A percentile compares a stretch with the other conserved stretches of the same genome.
These are phyloP conservation scores for Lottia gigantea DNA, from an alignment of 2,888 invertebrate genomes.

Conservation along the genomic window DNA sequence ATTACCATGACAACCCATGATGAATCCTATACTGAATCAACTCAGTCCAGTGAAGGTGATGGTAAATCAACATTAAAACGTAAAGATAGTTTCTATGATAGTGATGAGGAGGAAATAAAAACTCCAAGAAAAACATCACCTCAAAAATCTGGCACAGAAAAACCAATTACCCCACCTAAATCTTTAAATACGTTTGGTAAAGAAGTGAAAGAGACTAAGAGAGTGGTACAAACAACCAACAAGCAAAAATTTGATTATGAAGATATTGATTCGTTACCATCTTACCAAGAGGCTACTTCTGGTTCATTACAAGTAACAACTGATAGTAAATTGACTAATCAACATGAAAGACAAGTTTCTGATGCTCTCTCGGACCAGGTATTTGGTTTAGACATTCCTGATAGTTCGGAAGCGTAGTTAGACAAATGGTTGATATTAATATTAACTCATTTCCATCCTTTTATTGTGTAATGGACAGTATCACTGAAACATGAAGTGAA, in stretches of 20 bases:
- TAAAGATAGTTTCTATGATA: conserved; percentile 59
- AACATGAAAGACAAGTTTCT: conserved; percentile 21
- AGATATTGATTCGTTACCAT: conserved; percentile 41
- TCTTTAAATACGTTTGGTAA: not conserved
- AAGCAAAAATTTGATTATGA: conserved; percentile 37
- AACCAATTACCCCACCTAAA: not conserved
- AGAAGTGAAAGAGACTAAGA: not conserved
- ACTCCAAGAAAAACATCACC: conserved; percentile 26
- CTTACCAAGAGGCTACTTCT: conserved; percentile 47
- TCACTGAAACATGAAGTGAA: conserved; percentile 9
- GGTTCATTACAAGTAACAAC: conserved; percentile 29
- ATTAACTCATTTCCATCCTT: not conserved
- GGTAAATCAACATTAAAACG: conserved; percentile 26
- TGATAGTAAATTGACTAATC: conserved; percentile 12
- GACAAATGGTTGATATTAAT: too few species aligned
- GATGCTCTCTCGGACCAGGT: conserved; percentile 46
- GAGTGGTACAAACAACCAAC: not conserved
- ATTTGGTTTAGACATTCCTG: conserved; percentile 18
- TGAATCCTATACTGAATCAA: not conserved
- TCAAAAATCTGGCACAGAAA: conserved; percentile 10
- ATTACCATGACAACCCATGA: conserved; percentile 13
- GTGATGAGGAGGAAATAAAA: conserved; percentile 46
- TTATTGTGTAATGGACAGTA: not conserved
- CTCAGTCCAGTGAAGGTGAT: conserved; percentile 18
- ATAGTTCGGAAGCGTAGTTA: conserved; percentile 5